A percentile compares a stretch with the other conserved stretches of the same genome.
phyloP scores from a whole-genome alignment of 2,888 invertebrate species.

The Gasteruption jaculator region DNA sequence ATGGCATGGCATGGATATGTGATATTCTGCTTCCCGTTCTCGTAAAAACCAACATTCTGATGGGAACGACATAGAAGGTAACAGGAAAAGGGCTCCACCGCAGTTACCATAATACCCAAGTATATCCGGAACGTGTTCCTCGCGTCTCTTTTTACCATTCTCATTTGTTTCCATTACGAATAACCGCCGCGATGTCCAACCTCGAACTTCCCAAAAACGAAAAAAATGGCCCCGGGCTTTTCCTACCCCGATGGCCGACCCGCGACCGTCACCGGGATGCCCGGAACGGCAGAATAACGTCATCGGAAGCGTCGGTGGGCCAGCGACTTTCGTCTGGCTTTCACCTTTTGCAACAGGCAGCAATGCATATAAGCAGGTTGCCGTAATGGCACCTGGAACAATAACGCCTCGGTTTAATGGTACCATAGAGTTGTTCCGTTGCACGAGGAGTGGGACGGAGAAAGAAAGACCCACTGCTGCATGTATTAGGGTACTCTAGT shows the following conservation, averaged over 20 bases:
- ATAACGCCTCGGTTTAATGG: constrained; percentile 30
- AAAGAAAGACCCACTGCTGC: too few species aligned
- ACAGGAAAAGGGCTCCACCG: constrained; percentile 45
- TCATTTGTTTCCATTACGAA: too few species aligned
- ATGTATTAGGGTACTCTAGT: constrained; percentile 31
- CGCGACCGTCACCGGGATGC: too few species aligned
- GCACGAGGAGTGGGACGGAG: constrained; percentile 26
- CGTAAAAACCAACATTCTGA: constrained; percentile 40
- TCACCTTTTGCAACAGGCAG: constrained; percentile 32
- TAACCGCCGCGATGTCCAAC: too few species aligned
- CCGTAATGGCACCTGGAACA: constrained; percentile 36
- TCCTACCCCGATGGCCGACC: too few species aligned
- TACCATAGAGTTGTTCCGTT: constrained; percentile 33
- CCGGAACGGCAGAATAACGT: too few species aligned
- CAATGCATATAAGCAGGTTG: constrained; percentile 24
- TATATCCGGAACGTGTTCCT: constrained; percentile 38
- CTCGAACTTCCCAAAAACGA: too few species aligned
- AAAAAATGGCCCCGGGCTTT: too few species aligned
- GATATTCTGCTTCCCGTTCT: constrained; percentile 46
- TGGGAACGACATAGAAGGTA: constrained; percentile 37
- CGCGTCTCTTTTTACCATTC: too few species aligned
- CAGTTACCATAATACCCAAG: constrained; percentile 43
- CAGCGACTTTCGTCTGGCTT: constrained; percentile 30
- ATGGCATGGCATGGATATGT: constrained; percentile 40
- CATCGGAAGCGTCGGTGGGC: constrained; percentile 14